phyloP scores from a whole-genome alignment of 2,113 vertebrate genomes.

The Microtus montanus region DNA sequence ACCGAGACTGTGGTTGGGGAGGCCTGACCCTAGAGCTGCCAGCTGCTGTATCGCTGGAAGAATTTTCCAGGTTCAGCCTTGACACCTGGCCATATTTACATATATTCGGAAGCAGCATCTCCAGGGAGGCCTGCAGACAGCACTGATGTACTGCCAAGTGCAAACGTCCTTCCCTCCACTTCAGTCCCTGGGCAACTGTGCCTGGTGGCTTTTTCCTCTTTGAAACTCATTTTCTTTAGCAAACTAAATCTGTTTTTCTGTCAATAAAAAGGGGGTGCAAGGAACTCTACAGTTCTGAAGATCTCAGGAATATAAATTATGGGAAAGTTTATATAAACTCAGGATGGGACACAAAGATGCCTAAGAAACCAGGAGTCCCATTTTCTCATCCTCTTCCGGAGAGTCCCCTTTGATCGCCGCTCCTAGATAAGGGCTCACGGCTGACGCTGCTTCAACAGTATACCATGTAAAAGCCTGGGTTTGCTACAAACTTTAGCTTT shows the following conservation, averaged over 20 bases:
- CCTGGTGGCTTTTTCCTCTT: not conserved
- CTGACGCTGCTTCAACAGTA: not conserved
- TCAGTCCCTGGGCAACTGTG: fast-evolving
- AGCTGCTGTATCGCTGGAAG: not conserved
- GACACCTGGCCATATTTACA: not conserved
- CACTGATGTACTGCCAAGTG: not conserved
- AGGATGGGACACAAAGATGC: not conserved
- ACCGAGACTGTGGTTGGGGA: not conserved
- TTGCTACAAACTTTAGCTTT: not conserved
- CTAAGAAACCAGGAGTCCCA: not conserved
- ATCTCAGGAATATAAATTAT: not conserved
- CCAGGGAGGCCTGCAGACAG: not conserved
- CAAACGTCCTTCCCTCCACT: not conserved
- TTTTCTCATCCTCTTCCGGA: not conserved
- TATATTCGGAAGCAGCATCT: not conserved
- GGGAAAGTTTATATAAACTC: not conserved
- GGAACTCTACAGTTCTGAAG: not conserved
- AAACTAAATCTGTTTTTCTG: not conserved
- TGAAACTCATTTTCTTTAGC: not conserved
- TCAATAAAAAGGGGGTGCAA: not conserved
- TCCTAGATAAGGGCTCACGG: not conserved
- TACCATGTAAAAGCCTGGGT: not conserved
- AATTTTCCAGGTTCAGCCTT: not conserved
- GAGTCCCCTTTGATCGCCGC: not conserved
- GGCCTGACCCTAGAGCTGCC: not conserved